These are phyloP conservation scores for Endotricha flammealis DNA, from an alignment of 2,888 invertebrate species.

Conservation along the genomic window DNA sequence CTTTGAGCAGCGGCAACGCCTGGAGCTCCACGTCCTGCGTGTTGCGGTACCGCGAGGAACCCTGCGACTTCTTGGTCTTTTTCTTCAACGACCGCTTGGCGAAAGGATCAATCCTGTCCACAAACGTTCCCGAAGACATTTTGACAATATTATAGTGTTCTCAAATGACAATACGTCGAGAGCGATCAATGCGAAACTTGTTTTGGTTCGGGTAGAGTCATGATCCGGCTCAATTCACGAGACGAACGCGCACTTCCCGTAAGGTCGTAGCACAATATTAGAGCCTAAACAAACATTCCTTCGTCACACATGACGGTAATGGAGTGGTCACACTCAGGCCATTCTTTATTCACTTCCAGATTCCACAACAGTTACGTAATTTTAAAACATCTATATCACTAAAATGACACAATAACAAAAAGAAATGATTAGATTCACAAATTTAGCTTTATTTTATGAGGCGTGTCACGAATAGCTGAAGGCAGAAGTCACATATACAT, in stretches of 20 bases:
- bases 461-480: slow-evolving; percentile 78
- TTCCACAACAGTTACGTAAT: slow-evolving; percentile 79
- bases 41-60: slow-evolving; percentile 98
- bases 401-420: slow-evolving; percentile 74
- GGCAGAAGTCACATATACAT: slow-evolving; percentile 78
- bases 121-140: slow-evolving; percentile 92
- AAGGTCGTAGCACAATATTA: slow-evolving; percentile 72
- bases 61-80: slow-evolving; percentile 99
- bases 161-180: slow-evolving; percentile 70
- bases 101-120: slow-evolving; percentile 99
- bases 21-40: slow-evolving; percentile 98
- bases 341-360: slow-evolving; percentile 75
- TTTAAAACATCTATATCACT: slow-evolving; percentile 71
- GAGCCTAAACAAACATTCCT: slow-evolving; percentile 78
- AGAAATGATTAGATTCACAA: slow-evolving; percentile 72
- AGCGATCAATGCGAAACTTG: slow-evolving; percentile 72
- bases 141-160: slow-evolving; percentile 73
- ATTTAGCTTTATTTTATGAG: slow-evolving; percentile 76
- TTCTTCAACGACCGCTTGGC: slow-evolving; percentile 98
- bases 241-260: slow-evolving; percentile 70
- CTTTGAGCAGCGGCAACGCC: slow-evolving; percentile 97
- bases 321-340: slow-evolving; percentile 77
- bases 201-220: slow-evolving; percentile 73
- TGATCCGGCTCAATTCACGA: slow-evolving; percentile 71
- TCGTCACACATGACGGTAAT: slow-evolving; percentile 78